A percentile compares a stretch with the other conserved stretches of the same genome.
These are phyloP conservation scores for Podocnemis expansa DNA, from an alignment of 2,113 vertebrate genomes.

Conservation along the genomic window DNA sequence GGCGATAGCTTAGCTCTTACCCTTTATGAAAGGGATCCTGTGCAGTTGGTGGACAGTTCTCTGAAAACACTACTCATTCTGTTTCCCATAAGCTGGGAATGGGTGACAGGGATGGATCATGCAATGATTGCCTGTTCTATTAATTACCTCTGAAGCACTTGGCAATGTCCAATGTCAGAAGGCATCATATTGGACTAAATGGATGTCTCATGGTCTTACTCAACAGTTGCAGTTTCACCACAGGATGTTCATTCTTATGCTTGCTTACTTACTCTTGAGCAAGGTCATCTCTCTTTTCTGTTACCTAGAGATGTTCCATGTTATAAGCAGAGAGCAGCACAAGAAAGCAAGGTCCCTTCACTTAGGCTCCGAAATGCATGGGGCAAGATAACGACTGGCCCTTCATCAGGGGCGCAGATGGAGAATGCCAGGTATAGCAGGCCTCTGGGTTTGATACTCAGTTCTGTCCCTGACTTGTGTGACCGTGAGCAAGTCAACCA, in stretches of 20 bases:
- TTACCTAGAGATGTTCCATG: background rate
- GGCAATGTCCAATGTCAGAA: too few species aligned
- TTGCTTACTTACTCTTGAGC: background rate
- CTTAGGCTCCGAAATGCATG: too few species aligned
- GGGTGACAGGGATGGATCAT: too few species aligned
- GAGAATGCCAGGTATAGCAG: background rate
- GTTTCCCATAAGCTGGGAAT: too few species aligned
- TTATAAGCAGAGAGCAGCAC: background rate
- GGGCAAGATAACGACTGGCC: background rate
- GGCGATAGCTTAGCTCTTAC: too few species aligned
- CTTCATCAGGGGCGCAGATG: too few species aligned
- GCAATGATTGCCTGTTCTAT: too few species aligned
- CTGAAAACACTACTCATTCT: too few species aligned
- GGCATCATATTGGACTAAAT: too few species aligned
- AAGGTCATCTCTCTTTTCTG: background rate
- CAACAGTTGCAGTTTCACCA: background rate
- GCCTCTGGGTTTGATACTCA: background rate
- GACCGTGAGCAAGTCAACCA: background rate
- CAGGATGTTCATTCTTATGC: background rate
- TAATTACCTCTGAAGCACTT: too few species aligned
- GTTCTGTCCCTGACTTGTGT: background rate
- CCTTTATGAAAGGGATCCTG: too few species aligned
- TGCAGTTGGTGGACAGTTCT: too few species aligned
- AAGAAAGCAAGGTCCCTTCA: background rate
- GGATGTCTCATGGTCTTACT: background rate